Conservation (phyloP, 2,113 vertebrate species). For the Meleagris gallopavo region DNA sequence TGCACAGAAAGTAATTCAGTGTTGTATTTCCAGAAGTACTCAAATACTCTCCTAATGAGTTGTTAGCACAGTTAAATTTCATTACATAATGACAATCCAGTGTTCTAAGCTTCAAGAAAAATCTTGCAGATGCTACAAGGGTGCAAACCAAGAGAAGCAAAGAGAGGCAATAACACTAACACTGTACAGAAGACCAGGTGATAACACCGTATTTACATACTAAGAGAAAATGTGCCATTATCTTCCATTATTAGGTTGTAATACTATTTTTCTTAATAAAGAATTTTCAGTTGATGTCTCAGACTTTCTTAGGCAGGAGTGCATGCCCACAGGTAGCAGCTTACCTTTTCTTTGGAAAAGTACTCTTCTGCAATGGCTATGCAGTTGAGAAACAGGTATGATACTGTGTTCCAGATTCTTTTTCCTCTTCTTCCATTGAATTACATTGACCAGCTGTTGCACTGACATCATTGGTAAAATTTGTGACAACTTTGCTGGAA, state of each 20-base stretch:
- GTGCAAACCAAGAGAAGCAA: neutral
- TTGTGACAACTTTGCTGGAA: neutral
- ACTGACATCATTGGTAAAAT: neutral
- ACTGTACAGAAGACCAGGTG: neutral
- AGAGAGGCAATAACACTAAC: neutral
- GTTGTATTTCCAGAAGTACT: neutral
- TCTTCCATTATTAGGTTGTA: neutral
- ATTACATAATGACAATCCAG: neutral
- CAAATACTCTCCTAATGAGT: neutral
- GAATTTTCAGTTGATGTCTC: neutral
- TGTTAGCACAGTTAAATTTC: neutral
- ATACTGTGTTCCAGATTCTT: neutral
- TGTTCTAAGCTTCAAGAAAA: neutral
- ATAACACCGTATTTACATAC: neutral
- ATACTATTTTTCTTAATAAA: neutral
- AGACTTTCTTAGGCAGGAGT: neutral
- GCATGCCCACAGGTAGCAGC: neutral
- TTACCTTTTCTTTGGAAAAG: slow-evolving; percentile 21
- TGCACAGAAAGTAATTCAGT: neutral
- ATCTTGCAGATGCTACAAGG: neutral
- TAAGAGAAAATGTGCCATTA: neutral
- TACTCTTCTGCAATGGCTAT: neutral
- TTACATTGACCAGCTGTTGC: neutral
- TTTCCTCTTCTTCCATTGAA: slow-evolving; percentile 15
- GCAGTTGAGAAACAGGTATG: neutral